Percentiles rank a stretch among this genome's conserved stretches.
Conservation (phyloP, 2,113 vertebrate genomes). For the Sinocyclocheilus maitianheensis region DNA sequence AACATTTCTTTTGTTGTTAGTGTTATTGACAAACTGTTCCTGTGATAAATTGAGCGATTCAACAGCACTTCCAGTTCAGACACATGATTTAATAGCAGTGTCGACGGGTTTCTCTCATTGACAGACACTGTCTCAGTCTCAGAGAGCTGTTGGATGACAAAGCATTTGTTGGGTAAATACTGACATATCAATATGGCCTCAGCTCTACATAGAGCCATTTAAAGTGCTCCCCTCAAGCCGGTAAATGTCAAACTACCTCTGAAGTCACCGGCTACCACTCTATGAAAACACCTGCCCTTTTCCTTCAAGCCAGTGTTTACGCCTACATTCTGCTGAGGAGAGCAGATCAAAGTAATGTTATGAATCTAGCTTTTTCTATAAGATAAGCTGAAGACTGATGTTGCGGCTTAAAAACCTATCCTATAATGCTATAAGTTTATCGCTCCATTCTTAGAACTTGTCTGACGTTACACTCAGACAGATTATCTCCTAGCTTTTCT, state of each 20-base stretch:
- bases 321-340: constrained; percentile 5
- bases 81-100: background rate
- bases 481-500: constrained; percentile 32
- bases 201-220: constrained; percentile 2
- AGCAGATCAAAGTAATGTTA: constrained; percentile 17
- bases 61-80: background rate
- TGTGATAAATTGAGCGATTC: background rate
- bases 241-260: constrained; percentile 57
- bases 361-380: constrained; percentile 31
- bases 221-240: background rate
- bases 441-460: constrained; percentile 26
- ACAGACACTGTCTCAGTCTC: constrained; percentile 1
- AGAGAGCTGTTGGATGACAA: background rate
- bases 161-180: constrained; percentile 14
- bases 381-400: constrained; percentile 29
- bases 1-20: background rate
- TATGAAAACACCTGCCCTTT: constrained; percentile 35
- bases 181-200: constrained; percentile 25
- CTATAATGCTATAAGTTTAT: constrained; percentile 27
- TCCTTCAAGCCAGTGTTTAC: background rate
- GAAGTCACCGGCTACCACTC: constrained; percentile 9
- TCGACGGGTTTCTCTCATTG: background rate
- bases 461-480: background rate
- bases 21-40: background rate
- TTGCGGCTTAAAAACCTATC: constrained; percentile 20